Conservation (phyloP, 2,888 invertebrate species). For the Ypsolopha sequella region DNA sequence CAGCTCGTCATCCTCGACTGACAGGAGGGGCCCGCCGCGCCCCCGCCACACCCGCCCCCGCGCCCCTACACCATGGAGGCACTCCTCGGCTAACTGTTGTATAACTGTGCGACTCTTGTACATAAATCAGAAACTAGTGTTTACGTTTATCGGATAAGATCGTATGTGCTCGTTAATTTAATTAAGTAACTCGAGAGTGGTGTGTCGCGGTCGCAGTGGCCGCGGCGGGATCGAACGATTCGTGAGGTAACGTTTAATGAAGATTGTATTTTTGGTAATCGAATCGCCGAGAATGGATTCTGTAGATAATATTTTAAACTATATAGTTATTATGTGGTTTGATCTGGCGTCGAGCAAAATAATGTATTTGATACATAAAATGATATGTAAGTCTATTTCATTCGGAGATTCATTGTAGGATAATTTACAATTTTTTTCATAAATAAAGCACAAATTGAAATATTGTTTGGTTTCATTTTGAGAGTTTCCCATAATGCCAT, state of each 20-base stretch:
- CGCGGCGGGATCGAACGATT: not conserved
- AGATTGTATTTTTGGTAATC: conserved; percentile 67
- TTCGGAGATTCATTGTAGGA: conserved; percentile 74
- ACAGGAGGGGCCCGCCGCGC: conserved; percentile 62
- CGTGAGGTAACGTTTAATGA: conserved; percentile 25
- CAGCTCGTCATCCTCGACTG: conserved; percentile 83
- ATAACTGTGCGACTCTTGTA: not conserved
- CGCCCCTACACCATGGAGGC: conserved; percentile 77
- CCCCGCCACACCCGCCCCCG: conserved; percentile 48
- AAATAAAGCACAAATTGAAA: conserved; percentile 75
- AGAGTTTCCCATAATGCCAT: too few species aligned
- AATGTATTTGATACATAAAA: conserved; percentile 71
- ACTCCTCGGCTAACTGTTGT: conserved; percentile 58
- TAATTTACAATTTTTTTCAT: conserved; percentile 78
- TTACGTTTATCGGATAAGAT: conserved; percentile 2
- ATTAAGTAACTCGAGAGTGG: conserved; percentile 2
- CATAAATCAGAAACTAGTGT: not conserved
- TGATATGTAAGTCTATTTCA: conserved; percentile 72
- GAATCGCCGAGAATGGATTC: conserved; percentile 66
- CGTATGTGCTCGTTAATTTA: conserved; percentile 3
- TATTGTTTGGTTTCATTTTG: conserved; percentile 49
- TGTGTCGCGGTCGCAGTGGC: conserved; percentile 5
- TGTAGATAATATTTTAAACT: conserved; percentile 71
- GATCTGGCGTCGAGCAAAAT: conserved; percentile 67
- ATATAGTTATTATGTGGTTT: conserved; percentile 69